Base-by-base conservation (phyloP, 2,797 vertebrate genomes). In the Danio aesculapii region DNA sequence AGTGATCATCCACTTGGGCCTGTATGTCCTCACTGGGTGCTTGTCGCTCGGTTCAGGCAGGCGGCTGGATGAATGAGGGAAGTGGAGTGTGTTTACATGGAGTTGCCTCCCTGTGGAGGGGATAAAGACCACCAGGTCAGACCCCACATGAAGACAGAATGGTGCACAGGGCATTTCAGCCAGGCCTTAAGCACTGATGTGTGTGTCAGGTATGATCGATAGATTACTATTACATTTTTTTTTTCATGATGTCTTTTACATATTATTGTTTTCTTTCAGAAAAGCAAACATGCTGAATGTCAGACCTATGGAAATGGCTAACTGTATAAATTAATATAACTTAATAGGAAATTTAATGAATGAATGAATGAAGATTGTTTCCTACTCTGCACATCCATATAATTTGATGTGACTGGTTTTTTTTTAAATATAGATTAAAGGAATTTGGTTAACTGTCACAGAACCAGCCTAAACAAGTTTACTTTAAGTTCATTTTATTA, bases 91-190 rank as follows among this genome's bases (percentile, higher is more conserved):
- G 83, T 89, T 87, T 87, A 88, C 83, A 86, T 72, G 81, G 69
- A 79, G 76, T 74, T 75, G 70, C 75, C 72, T 87, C 75, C 81
- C 83, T 86, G 69, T 84, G 79, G 68, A 86, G 82, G 81, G 52
- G 71, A 77, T 80, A 75, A 75, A 83, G 83, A 85, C 85, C 84
- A 84, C 76, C 83, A 46, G 79, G 86, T 85, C 87, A 88, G 78
- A 81, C 83, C 84, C 81, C 76, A 84, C 84, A 82, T 80, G 78
- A 67, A 84, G 83, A n/a, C 19, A 85, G 86, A 86, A 89, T 86
- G 84, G 85, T 83, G 88, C 84, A 81, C 86, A 83, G 87, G 86
- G 85, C 89, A 85, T 90, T 88, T 84, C 84, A 84, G 63, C 75
- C 84, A 70, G 39, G 80, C 66, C 16, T 21, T 50, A 64, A 52